Evolutionary conservation across 2,888 invertebrate genomes (phyloP).

Genomic region (Campoplex capitator): DNA sequence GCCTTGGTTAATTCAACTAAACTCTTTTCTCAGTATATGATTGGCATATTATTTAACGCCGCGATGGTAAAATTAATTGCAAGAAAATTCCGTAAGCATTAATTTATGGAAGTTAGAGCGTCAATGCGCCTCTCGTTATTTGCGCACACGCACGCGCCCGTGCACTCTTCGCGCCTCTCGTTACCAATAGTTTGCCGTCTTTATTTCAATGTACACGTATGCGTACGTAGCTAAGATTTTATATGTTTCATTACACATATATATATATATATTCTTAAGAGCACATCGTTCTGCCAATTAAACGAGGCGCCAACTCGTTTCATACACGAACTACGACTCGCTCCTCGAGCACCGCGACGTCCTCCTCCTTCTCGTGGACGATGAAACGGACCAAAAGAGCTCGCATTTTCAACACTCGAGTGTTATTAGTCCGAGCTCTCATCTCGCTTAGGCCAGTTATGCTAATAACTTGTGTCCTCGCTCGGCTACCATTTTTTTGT

Average conservation of each 20-base stretch:
- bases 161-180: slow-evolving; percentile 27
- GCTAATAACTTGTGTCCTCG: slow-evolving; percentile 70
- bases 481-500: slow-evolving; percentile 11
- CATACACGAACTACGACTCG: slow-evolving; percentile 68
- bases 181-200: slow-evolving; percentile 4
- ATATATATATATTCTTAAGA: slow-evolving; percentile 57
- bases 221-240: not conserved
- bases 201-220: not conserved
- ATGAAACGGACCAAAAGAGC: slow-evolving; percentile 22
- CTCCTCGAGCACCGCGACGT: slow-evolving; percentile 63
- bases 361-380: slow-evolving; percentile 54
- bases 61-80: not conserved
- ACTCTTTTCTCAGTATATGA: no score
- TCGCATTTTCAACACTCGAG: slow-evolving; percentile 54
- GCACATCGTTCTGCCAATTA: slow-evolving; percentile 77
- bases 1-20: no score
- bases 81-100: not conserved
- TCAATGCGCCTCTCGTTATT: slow-evolving; percentile 35
- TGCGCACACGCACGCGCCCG: slow-evolving; percentile 9
- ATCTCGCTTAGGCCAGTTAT: slow-evolving; percentile 74
- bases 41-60: not conserved
- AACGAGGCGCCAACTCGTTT: slow-evolving; percentile 70
- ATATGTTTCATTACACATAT: not conserved
- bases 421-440: slow-evolving; percentile 56
- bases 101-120: slow-evolving; percentile 46